phyloP scores from a whole-genome alignment of 2,888 invertebrate genomes.

The Selenia dentaria region DNA sequence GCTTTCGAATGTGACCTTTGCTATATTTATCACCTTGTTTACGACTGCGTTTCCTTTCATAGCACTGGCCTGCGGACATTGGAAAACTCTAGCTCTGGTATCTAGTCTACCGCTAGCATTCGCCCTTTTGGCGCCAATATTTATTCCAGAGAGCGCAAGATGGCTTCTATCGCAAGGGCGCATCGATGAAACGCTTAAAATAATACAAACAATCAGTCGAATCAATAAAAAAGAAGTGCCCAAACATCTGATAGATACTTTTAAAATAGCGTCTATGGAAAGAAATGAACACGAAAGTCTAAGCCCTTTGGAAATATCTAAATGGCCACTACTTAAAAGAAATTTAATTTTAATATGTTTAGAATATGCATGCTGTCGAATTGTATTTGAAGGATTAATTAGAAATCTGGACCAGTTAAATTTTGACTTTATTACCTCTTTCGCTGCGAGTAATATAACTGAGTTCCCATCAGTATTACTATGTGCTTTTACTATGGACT shows the following conservation, averaged over 20 bases:
- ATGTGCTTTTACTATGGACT: constrained; percentile 55
- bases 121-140: constrained; percentile 49
- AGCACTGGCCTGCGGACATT: constrained; percentile 54
- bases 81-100: constrained; percentile 56
- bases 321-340: constrained; percentile 50
- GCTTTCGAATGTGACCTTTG: constrained; percentile 54
- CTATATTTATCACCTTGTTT: constrained; percentile 51
- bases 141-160: constrained; percentile 60
- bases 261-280: constrained; percentile 39
- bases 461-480: constrained; percentile 58
- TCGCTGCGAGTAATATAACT: constrained; percentile 54
- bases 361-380: constrained; percentile 49
- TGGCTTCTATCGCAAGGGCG: constrained; percentile 60
- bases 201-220: no score
- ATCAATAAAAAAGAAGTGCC: constrained; percentile 55
- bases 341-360: constrained; percentile 53
- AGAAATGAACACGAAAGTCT: constrained; percentile 41
- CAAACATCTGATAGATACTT: constrained; percentile 49
- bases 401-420: constrained; percentile 54
- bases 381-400: constrained; percentile 56
- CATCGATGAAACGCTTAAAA: constrained; percentile 55
- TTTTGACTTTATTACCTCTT: constrained; percentile 59
- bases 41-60: constrained; percentile 55
- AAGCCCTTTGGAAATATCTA: constrained; percentile 49
- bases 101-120: constrained; percentile 55